phyloP scores from a whole-genome alignment of 2,797 vertebrate genomes.

The Spondyliosoma cantharus region DNA sequence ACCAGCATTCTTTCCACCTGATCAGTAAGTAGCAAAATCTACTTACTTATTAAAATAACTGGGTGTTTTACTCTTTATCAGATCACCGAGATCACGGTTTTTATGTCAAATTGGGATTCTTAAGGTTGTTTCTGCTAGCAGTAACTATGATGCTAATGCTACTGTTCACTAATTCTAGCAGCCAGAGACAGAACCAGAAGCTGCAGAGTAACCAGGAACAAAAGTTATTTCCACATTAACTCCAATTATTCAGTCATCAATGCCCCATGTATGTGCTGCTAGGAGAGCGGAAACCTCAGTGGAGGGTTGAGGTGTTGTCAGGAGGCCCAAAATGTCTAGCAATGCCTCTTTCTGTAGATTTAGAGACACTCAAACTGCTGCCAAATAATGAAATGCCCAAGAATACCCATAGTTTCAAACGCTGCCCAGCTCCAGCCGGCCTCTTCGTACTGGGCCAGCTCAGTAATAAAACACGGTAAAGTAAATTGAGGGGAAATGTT shows the following conservation, averaged over 20 bases:
- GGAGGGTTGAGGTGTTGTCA: slow-evolving; percentile 14
- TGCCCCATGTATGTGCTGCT: neutral
- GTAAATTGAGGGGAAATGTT: slow-evolving; percentile 70
- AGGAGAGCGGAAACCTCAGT: neutral
- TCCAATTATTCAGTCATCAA: neutral
- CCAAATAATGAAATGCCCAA: slow-evolving; percentile 25
- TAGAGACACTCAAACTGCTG: slow-evolving; percentile 22
- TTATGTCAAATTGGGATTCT: no score
- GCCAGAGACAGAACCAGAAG: no score
- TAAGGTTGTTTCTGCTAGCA: no score
- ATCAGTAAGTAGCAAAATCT: no score
- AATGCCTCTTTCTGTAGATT: neutral
- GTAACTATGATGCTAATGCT: no score
- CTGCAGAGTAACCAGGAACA: no score
- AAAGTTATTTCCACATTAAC: neutral
- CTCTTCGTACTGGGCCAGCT: slow-evolving; percentile 29
- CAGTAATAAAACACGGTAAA: slow-evolving; percentile 58
- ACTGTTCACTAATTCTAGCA: no score
- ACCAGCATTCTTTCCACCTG: no score
- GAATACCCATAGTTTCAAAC: slow-evolving; percentile 20
- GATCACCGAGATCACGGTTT: no score
- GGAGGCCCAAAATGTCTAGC: neutral
- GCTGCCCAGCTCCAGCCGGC: slow-evolving; percentile 18
- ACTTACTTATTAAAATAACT: no score
- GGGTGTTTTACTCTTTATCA: no score